Evolutionary conservation across 1,140 invertebrate genomes (phyloP), one percentile per base, ranked within the genome.

Genomic region (Drosophila pseudoobscura): DNA sequence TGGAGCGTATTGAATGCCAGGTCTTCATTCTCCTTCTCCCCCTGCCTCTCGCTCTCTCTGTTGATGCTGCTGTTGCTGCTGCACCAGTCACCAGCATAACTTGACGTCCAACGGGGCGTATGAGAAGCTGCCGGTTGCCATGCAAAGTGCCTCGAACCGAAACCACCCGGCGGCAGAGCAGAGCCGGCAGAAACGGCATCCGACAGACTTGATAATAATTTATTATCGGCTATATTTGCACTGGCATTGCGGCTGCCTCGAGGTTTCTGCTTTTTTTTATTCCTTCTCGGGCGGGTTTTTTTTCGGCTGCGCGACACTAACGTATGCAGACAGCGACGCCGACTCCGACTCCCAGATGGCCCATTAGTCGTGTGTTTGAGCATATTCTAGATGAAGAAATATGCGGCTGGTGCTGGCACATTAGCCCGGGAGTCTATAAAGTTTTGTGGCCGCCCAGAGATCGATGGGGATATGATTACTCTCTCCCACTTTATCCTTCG

Each of bases 171-270:
- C 54, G 35, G 35, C 11, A 13, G 35, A 24, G 24, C 24, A 5
- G 24, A 6, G 24, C 24, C 3, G 24, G 24, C 24, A 26, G 24
- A 24, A 17, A 35, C 54, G 39, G 47, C 46, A 29, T 24, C 44
- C 57, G 66, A 47, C 75, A 79, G 84, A 88, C 84, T 89, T 88
- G 85, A 88, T 88, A 88, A 88, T 88, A 89, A 88, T 88, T 88
- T 88, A 88, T 88, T 87, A 87, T 87, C 83, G 75, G 53, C 79
- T 68, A 53, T 73, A 69, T 51, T 54, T 65, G 66, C 57, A 63
- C 63, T 45, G 54, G 60, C 63, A 55, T 64, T 64, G 59, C 51
- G 55, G 41, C 11, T 52, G 31, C 15, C 43, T 63, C 22, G 44
- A 24, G 45, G 45, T 56, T 56, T 53, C 31, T 24, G 0, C 31